Evolutionary conservation across 1,140 invertebrate genomes (phyloP).

Genomic region (silkworm (Bombyx mori)): ASM3026992v2 NC_085128.1:13198001-13198500

Average conservation of each 20-base stretch:
- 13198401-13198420: no score
- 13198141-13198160: slow-evolving; percentile 49
- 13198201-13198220: slow-evolving; percentile 2
- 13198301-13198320: neutral
- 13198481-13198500: no score
- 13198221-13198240: no score
- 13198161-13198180: slow-evolving; percentile 49
- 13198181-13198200: slow-evolving; percentile 15
- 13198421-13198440: no score
- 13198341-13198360: no score
- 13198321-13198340: no score
- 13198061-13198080: slow-evolving; percentile 16
- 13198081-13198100: neutral
- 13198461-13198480: no score
- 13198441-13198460: no score
- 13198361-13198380: no score
- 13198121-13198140: slow-evolving; percentile 61
- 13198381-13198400: no score
- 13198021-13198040: slow-evolving; percentile 30
- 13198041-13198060: slow-evolving; percentile 21
- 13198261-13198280: neutral
- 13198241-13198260: no score
- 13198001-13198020: no score
- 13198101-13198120: slow-evolving; percentile 31
- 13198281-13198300: neutral